Base-by-base conservation (phyloP, 2,113 vertebrate genomes). In the Chlorodrepanis virens region DNA sequence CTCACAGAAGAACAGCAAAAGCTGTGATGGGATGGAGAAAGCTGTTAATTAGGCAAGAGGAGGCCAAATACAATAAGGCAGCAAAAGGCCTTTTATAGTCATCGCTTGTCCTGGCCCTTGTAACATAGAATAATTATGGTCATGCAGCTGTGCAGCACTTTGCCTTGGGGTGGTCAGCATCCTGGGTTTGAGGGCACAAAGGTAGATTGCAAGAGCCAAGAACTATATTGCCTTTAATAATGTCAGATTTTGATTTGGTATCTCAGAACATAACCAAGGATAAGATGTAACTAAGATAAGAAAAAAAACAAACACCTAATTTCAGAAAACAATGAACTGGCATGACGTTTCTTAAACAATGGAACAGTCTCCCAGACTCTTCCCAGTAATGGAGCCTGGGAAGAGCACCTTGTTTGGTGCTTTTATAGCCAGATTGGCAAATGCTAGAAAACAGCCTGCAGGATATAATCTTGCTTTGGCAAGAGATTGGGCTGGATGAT, bases 251-350 rank as follows among this genome's bases (percentile, higher is more conserved):
- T 83, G 80, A 89, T 83, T 92, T 75, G 56, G 45, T 93, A 83
- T 70, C 79, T 89, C 64, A 59, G 54, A 92, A 92, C 47, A 78
- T 44, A 83, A 94, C 27, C 54, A 89, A 70, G 83, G 60, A 70
- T 90, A 76, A 96, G 85, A 83, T 57, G 52, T n/a, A 93, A 89
- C 44, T 74, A 92, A 94, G 95, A 96, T 97, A 95, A 97, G 95
- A 90, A 79, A 83, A 75, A 74, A 85, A 91, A 74, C 12, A 87
- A 83, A 91, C 49, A 82, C 52, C 59, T 59, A 45, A 80, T 86
- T 96, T 92, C 69, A 81, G 56, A 90, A 83, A 75, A 94, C 94
- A 94, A 95, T 94, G 86, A 81, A 67, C 83, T 93, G 59, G 80
- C 64, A 68, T 84, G 80, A 92, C 11, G 0, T 89, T 87, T 92